A percentile compares a stretch with the other conserved stretches of the same genome.
phyloP scores from a whole-genome alignment of 2,888 invertebrate genomes.

The Acleris holmiana region DNA sequence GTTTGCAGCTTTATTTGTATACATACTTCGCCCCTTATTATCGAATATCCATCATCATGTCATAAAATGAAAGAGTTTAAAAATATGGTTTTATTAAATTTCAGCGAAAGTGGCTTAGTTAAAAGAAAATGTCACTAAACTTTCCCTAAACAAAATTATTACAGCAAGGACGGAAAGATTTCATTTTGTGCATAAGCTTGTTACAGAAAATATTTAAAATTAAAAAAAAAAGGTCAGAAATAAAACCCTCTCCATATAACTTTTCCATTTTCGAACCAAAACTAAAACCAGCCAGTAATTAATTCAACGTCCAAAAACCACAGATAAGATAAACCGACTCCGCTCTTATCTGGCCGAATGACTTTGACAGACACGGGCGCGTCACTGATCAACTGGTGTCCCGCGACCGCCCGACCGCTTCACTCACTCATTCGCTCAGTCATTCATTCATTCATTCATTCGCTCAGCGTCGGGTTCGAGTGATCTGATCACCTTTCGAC shows the following conservation, averaged over 20 bases:
- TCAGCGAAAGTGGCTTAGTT: no score
- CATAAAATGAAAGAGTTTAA: no score
- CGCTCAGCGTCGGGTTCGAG: conserved; percentile 73
- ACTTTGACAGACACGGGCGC: conserved; percentile 76
- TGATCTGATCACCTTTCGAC: conserved; percentile 78
- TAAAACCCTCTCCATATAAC: conserved; percentile 10
- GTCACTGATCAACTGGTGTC: conserved; percentile 83
- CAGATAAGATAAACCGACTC: conserved; percentile 50
- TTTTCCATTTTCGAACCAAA: conserved; percentile 38
- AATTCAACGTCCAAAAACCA: conserved; percentile 37
- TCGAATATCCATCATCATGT: background rate
- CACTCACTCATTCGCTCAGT: conserved; percentile 59
- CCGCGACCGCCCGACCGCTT: conserved; percentile 51
- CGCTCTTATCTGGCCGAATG: conserved; percentile 53
- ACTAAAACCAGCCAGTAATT: conserved; percentile 37
- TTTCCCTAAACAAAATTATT: no score
- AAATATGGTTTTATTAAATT: no score
- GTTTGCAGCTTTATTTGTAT: background rate
- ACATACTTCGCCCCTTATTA: background rate
- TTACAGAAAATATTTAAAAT: background rate
- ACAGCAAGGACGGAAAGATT: no score
- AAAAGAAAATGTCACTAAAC: no score
- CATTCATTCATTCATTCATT: conserved; percentile 57
- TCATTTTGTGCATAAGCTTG: background rate
- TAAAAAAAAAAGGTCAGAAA: conserved; percentile 5